Evolutionary conservation across 2,888 invertebrate species (phyloP).

Genomic region (Ashinkailepas kermadecensis): DNA sequence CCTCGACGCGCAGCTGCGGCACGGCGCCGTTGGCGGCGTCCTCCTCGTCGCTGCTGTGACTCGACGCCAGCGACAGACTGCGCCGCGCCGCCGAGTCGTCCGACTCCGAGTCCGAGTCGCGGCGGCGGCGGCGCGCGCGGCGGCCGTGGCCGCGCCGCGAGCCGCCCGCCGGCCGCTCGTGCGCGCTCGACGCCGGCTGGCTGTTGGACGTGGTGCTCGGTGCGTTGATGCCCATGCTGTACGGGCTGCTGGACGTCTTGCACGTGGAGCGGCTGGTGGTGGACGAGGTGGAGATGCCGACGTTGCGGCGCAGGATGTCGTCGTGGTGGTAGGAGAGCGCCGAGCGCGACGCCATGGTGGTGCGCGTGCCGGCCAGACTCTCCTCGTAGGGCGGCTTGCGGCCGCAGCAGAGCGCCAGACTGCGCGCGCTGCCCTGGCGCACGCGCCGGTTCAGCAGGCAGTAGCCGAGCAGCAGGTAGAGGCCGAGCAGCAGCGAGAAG

Average conservation of each 20-base stretch:
- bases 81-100: constrained; percentile 50
- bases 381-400: constrained; percentile 39
- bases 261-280: constrained; percentile 90
- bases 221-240: constrained; percentile 48
- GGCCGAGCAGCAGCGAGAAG: constrained; percentile 67
- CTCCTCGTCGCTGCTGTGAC: constrained; percentile 88
- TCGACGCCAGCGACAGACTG: constrained; percentile 83
- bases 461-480: constrained; percentile 76
- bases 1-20: constrained; percentile 29
- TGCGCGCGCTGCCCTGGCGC: constrained; percentile 52
- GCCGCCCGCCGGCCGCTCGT: neutral
- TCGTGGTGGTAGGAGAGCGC: constrained; percentile 67
- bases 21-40: constrained; percentile 43
- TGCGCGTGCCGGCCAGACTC: constrained; percentile 18
- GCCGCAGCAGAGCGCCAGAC: constrained; percentile 64
- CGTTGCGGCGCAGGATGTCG: constrained; percentile 44
- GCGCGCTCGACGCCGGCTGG: neutral
- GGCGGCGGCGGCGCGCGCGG: constrained; percentile 24
- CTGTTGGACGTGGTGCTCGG: constrained; percentile 21
- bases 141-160: constrained; percentile 10
- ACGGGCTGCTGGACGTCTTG: constrained; percentile 88
- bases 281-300: constrained; percentile 89
- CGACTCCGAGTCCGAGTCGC: constrained; percentile 33
- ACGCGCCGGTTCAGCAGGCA: constrained; percentile 80
- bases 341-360: constrained; percentile 50